Conservation (phyloP, 2,113 vertebrate genomes). For the Orthochromis indermauri region DNA sequence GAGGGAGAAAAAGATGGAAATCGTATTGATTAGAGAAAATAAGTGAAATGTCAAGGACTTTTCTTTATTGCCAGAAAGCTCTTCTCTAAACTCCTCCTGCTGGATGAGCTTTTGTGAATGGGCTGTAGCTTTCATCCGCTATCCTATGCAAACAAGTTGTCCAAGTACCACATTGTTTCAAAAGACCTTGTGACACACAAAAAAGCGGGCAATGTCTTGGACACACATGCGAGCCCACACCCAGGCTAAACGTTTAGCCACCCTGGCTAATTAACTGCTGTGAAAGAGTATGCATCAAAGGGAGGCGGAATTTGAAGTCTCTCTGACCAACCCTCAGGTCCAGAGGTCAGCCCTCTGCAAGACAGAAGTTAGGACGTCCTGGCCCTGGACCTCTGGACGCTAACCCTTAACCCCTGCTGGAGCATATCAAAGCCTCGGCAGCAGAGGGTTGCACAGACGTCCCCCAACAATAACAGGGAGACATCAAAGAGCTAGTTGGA, state of each 20-base stretch:
- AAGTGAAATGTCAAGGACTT: slow-evolving; percentile 62
- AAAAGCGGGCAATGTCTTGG: slow-evolving; percentile 64
- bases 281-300: slow-evolving; percentile 74
- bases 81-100: slow-evolving; percentile 23
- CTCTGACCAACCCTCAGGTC: slow-evolving; percentile 63
- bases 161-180: slow-evolving; percentile 70
- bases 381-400: slow-evolving; percentile 66
- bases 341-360: slow-evolving; percentile 68
- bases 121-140: slow-evolving; percentile 42
- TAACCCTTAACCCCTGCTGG: slow-evolving; percentile 70
- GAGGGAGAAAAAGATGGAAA: slow-evolving; percentile 3
- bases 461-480: slow-evolving; percentile 69
- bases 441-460: slow-evolving; percentile 65
- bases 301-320: slow-evolving; percentile 52
- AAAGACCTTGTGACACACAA: slow-evolving; percentile 61
- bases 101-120: slow-evolving; percentile 49
- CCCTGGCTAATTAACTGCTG: slow-evolving; percentile 71
- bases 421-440: slow-evolving; percentile 70
- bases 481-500: slow-evolving; percentile 70
- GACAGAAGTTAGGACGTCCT: slow-evolving; percentile 68
- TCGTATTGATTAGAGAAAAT: slow-evolving; percentile 41
- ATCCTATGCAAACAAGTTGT: slow-evolving; percentile 67
- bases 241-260: slow-evolving; percentile 74
- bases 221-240: slow-evolving; percentile 61
- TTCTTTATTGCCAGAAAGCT: slow-evolving; percentile 35